Base-by-base conservation (phyloP, 2,888 invertebrate species). In the Tachina grossa region DNA sequence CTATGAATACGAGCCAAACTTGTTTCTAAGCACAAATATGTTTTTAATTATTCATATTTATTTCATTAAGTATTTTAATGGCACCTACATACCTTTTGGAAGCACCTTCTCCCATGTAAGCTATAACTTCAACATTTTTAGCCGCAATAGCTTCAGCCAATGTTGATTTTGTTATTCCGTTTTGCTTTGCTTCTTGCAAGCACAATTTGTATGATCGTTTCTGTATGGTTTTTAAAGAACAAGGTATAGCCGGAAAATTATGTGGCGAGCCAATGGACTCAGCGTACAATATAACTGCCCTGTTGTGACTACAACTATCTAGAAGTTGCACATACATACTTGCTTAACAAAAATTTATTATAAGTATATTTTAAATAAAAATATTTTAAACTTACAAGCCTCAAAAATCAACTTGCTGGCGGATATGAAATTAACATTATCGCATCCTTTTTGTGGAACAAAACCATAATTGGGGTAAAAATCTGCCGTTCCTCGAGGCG, bases 221-320 rank as follows among this genome's bases (percentile, higher is more conserved):
- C 47, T 86, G 84, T 16, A 92, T 90, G 22, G 86, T 82, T 11
- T 57, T 76, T 22, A 90, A 80, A 1, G 89, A 80, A 83, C 93
- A 93, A 1, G 90, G 88, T n/a, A 91, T 85, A 0, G 90, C 87
- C 0, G 91, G 90, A 82, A 92, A 93, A 53, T 88, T 91, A n/a
- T 83, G 87, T 1, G 91, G 90, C 80, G 90, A 11, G 0, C 89
- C 88, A 77, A 93, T 90, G 1, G 93, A 90, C 63, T 93, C 93
- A 0, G 92, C 92, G 82, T 90, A 93, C 10, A 91, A 89, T 47
- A 89, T 61, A 3, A 92, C 90, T 1, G 93, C 93, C 5, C 92
- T 89, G 75, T 90, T 90, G 82, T 93, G 93, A 83, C 93, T 93
- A 85, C 93, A 93, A 72, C 91, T 89, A 61, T 91, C 91, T 91